A percentile compares a stretch with the other conserved stretches of the same genome.
Conservation (phyloP, 1,140 invertebrate species). For the Lepidurus packardi region DNA sequence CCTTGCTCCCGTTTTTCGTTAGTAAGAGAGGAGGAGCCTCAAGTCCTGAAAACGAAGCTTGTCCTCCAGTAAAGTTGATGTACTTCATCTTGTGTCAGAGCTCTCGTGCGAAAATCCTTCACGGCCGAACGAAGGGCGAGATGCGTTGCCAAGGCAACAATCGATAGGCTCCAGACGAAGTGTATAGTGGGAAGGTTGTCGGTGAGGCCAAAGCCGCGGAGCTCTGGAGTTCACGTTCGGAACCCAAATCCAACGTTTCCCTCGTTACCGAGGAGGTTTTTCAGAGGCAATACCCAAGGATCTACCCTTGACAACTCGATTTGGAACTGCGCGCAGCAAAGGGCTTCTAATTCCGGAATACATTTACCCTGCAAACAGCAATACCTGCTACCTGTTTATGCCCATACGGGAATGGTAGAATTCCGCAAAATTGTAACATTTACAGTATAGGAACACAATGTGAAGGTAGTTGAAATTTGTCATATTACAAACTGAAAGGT, state of each 20-base stretch:
- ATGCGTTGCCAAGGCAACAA: slow-evolving; percentile 18
- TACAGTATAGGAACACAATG: no score
- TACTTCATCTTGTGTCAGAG: slow-evolving; percentile 15
- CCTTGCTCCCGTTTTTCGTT: not conserved
- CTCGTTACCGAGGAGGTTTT: no score
- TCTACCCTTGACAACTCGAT: no score
- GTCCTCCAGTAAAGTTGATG: not conserved
- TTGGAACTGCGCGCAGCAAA: no score
- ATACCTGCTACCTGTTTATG: no score
- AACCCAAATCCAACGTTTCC: not conserved
- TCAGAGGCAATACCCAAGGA: no score
- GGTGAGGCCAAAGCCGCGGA: not conserved
- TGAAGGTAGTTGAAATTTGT: no score
- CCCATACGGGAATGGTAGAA: no score
- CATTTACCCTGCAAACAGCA: no score
- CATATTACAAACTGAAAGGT: no score
- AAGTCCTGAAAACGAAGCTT: not conserved
- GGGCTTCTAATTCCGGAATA: no score
- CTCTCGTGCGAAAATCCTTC: slow-evolving; percentile 18
- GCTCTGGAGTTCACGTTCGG: not conserved
- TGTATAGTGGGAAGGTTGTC: not conserved
- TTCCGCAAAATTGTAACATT: no score
- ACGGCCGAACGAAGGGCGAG: not conserved
- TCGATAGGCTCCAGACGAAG: slow-evolving; percentile 17
- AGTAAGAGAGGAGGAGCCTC: not conserved